Base-by-base conservation (phyloP, 2,888 invertebrate species). In the Dasypogon diadema region DNA sequence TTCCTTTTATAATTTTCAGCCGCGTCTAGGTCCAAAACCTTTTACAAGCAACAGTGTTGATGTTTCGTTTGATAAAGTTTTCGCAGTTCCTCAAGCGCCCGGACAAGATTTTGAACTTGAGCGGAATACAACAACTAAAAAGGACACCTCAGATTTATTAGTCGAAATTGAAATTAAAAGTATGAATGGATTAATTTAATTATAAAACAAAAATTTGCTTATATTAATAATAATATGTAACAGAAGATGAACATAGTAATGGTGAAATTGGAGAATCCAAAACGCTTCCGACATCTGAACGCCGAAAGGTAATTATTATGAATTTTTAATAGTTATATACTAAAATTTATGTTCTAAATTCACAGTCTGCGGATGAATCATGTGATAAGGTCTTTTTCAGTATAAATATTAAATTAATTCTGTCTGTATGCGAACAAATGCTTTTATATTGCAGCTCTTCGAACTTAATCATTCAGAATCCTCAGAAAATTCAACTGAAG, bases 21-120 rank as follows among this genome's bases (percentile, higher is more conserved):
- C 94, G 55, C 91, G 94, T 22, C 88, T 95, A 58, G 95, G 95
- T 2, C 95, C 95, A 46, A 95, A 94, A 84, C 94, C 94, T 24
- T 95, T 95, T 84, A 93, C 94, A 6, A 92, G 93, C 51, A 91
- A 93, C 34, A 89, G 92, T 2, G 92, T 92, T 75, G 92, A 92
- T 80, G 92, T 93, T 81, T 92, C 91, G 0, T 93, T 94, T 82
- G 93, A 93, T 83, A 93, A 93, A 83, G 93, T 94, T 22, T 94
- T 94, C 84, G 92, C 92, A 0, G 94, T 94, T 5, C 94, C 94
- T 0, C 88, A 91, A 1, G 93, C 91, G 0, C 93, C 93, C 0
- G 90, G 85, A 68, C 84, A 84, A 77, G 85, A 84, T 79, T 76
- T 81, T 37, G 74, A 84, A 75, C 82, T 84, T 1, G 85, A 85